A percentile compares a stretch with the other conserved stretches of the same genome.
phyloP scores from a whole-genome alignment of 2,888 invertebrate species.

The Lampropteryx suffumata region DNA sequence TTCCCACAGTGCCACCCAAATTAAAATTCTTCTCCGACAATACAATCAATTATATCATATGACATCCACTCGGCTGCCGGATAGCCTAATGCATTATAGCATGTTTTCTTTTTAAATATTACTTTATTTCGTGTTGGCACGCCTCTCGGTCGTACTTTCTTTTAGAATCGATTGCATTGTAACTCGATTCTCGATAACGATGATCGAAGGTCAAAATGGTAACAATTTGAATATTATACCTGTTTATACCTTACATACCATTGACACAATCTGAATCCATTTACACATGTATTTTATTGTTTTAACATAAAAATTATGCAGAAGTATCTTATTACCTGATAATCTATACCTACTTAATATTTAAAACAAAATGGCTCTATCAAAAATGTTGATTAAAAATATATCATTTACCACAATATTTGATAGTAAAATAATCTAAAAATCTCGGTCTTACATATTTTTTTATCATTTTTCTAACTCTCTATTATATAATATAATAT shows the following conservation, averaged over 20 bases:
- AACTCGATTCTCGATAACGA: conserved; percentile 1
- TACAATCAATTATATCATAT: conserved; percentile 28
- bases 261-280: too few species aligned
- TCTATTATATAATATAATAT: too few species aligned
- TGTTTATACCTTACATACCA: not conserved
- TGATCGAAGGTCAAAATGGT: conserved; percentile 11
- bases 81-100: conserved; percentile 17
- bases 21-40: conserved; percentile 15
- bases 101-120: conserved; percentile 27
- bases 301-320: too few species aligned
- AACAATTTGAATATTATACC: not conserved
- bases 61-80: conserved; percentile 29
- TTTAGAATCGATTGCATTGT: conserved; percentile 6
- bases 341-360: too few species aligned
- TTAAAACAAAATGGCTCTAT: too few species aligned
- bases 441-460: too few species aligned
- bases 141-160: conserved; percentile 14
- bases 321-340: too few species aligned
- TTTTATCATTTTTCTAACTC: too few species aligned
- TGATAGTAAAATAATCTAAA: too few species aligned
- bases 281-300: too few species aligned
- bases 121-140: conserved; percentile 32
- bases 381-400: too few species aligned
- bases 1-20: conserved; percentile 9
- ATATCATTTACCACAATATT: too few species aligned